Evolutionary conservation across 2,888 invertebrate species (phyloP).

Genomic region (Lampropteryx suffumata): DNA sequence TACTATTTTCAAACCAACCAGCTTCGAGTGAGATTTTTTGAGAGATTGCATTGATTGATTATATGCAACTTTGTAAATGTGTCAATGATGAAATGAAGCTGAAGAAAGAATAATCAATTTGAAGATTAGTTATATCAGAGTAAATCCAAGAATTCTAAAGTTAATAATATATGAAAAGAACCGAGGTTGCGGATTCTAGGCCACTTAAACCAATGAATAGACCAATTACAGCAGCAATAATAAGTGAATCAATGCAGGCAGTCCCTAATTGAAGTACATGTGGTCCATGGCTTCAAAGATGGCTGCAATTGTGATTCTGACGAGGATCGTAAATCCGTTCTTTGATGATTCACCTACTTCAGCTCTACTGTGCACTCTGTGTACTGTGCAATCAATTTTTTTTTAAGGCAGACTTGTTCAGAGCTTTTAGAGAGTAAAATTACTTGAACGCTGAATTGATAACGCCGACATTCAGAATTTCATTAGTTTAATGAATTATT

Average conservation of each 20-base stretch:
- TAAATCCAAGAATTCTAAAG: not conserved
- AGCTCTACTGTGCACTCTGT: not conserved
- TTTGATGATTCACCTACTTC: constrained; percentile 44
- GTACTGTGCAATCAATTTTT: too few relatives aligned
- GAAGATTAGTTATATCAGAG: too few relatives aligned
- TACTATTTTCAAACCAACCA: constrained; percentile 23
- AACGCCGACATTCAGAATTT: constrained; percentile 16
- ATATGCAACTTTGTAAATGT: not conserved
- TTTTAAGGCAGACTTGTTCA: not conserved
- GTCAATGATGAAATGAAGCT: not conserved
- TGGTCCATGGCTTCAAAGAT: constrained; percentile 29
- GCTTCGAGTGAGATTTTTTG: constrained; percentile 15
- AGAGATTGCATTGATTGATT: constrained; percentile 27
- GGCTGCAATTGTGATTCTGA: constrained; percentile 37
- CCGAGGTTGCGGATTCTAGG: constrained; percentile 15
- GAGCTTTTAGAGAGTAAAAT: not conserved
- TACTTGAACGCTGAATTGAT: constrained; percentile 2
- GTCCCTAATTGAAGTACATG: constrained; percentile 19
- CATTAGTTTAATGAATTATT: constrained; percentile 29
- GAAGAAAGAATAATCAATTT: not conserved
- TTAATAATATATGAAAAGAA: constrained; percentile 17
- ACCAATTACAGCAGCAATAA: constrained; percentile 2
- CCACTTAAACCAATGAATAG: constrained; percentile 12
- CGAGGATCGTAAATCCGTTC: constrained; percentile 49
- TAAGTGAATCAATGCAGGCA: constrained; percentile 22